Conservation (phyloP, 1,140 invertebrate species). For the Leptoteleia sp. region DNA sequence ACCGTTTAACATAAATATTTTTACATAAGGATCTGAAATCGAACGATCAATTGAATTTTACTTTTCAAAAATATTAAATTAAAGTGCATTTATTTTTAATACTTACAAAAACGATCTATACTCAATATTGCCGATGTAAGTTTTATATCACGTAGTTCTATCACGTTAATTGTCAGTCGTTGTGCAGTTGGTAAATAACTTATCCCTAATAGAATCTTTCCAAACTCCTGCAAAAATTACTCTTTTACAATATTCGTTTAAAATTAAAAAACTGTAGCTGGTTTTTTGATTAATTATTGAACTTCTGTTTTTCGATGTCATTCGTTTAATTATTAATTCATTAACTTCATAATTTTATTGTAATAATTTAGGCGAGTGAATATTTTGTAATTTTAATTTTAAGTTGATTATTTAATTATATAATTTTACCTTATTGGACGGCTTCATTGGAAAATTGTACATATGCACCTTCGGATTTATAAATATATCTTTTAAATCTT, state of each 20-base stretch:
- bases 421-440: constrained; percentile 71
- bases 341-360: no score
- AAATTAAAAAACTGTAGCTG: no score
- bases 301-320: no score
- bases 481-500: constrained; percentile 74
- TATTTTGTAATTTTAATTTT: no score
- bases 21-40: constrained; percentile 81
- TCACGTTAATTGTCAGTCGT: constrained; percentile 81
- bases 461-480: constrained; percentile 75
- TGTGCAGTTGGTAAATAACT: constrained; percentile 84
- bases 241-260: not conserved
- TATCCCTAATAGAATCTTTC: constrained; percentile 81
- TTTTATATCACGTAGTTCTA: constrained; percentile 81
- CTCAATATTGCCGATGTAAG: constrained; percentile 70
- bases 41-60: constrained; percentile 1
- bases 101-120: constrained; percentile 80
- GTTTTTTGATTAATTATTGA: no score
- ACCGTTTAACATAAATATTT: constrained; percentile 80
- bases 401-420: no score
- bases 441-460: constrained; percentile 78
- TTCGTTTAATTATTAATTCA: no score
- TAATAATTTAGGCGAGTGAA: no score
- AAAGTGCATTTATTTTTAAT: not conserved
- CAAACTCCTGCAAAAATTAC: constrained; percentile 74
- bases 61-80: constrained; percentile 2